phyloP scores from a whole-genome alignment of 2,797 vertebrate species.

The Sciaenops ocellatus region DNA sequence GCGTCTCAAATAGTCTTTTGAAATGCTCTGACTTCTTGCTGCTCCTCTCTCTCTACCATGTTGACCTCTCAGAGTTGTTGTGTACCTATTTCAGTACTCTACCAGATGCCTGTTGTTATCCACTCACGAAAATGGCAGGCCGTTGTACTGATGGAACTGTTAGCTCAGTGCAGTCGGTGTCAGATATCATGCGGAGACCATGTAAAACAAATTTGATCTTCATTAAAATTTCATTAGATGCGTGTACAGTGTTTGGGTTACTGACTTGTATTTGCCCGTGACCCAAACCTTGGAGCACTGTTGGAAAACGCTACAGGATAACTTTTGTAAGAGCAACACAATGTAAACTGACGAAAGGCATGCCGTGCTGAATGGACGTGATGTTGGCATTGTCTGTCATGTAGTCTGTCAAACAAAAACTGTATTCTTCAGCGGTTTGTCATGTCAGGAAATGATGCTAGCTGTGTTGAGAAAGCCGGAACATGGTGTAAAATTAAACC shows the following conservation, averaged over 20 bases:
- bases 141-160: background rate
- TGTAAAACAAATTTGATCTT: background rate
- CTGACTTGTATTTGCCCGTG: background rate
- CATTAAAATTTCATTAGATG: background rate
- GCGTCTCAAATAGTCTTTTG: background rate
- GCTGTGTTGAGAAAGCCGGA: background rate
- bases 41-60: background rate
- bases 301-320: background rate
- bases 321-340: background rate
- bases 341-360: background rate
- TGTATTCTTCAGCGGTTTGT: background rate
- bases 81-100: background rate
- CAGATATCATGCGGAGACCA: background rate
- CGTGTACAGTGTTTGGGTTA: background rate
- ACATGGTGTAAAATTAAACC: background rate
- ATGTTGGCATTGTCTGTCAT: background rate
- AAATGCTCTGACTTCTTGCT: background rate
- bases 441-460: background rate
- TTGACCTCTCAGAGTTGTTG: constrained; percentile 14
- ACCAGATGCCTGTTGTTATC: background rate
- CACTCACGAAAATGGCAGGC: too few relatives aligned
- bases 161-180: background rate
- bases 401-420: background rate
- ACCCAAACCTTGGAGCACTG: background rate
- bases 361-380: background rate